Percentiles rank a stretch among this genome's conserved stretches.
Evolutionary conservation across 2,888 invertebrate genomes (phyloP).

Genomic region (Cantharis rustica): DNA sequence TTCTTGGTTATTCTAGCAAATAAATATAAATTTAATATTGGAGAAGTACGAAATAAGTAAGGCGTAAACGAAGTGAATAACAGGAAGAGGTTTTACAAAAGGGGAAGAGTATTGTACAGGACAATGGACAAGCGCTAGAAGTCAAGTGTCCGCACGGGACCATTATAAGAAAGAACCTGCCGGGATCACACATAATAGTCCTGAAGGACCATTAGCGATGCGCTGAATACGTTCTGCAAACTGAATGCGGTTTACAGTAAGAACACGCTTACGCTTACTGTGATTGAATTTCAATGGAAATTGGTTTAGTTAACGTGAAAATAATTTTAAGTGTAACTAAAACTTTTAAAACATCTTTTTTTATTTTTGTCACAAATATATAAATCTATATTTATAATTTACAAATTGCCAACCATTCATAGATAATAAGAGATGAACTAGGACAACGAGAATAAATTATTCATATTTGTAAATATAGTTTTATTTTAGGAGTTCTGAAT

Average conservation of each 20-base stretch:
- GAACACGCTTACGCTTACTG: conserved; percentile 29
- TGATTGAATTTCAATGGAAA: conserved; percentile 38
- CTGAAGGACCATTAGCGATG: conserved; percentile 39
- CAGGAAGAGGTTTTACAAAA: conserved; percentile 12
- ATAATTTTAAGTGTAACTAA: conserved; percentile 15
- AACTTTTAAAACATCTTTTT: not conserved
- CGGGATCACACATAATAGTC: conserved; percentile 39
- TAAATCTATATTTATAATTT: not conserved
- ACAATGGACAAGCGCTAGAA: conserved; percentile 36
- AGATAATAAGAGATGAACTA: not conserved
- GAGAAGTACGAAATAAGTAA: conserved; percentile 10
- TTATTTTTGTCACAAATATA: not conserved
- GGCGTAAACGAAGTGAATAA: conserved; percentile 24
- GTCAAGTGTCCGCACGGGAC: conserved; percentile 43
- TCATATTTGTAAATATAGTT: not conserved
- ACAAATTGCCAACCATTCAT: not conserved
- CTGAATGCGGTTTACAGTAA: conserved; percentile 33
- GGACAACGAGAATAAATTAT: not conserved
- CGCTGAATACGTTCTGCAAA: conserved; percentile 31
- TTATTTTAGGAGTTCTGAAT: no score
- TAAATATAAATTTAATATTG: not conserved
- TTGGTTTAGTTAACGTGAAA: conserved; percentile 32
- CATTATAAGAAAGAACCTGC: conserved; percentile 41
- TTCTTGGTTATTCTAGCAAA: not conserved
- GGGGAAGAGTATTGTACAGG: conserved; percentile 24